Evolutionary conservation across 2,888 invertebrate genomes (phyloP).

Genomic region (Trichopria drosophilae): DNA sequence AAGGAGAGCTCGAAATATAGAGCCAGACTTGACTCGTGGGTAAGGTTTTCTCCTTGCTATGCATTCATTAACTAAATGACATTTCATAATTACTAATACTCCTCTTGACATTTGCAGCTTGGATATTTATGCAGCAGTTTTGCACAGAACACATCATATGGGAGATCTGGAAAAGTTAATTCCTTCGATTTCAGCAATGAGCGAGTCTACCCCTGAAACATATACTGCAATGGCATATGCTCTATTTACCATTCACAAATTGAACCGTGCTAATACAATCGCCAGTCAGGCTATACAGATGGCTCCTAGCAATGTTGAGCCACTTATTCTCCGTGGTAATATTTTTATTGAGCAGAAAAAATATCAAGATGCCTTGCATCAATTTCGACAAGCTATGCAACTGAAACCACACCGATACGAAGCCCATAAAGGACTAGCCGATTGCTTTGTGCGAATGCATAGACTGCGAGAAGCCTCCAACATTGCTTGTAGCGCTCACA

Average conservation of each 20-base stretch:
- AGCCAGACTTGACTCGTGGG: conserved; percentile 54
- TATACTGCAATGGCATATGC: conserved; percentile 79
- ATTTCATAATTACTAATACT: too few relatives aligned
- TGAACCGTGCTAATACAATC: conserved; percentile 72
- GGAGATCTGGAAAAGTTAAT: conserved; percentile 69
- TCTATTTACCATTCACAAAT: conserved; percentile 67
- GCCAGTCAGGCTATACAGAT: conserved; percentile 72
- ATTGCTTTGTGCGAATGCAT: conserved; percentile 71
- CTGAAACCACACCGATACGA: conserved; percentile 70
- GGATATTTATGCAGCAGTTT: conserved; percentile 67
- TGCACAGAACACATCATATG: conserved; percentile 64
- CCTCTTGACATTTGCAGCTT: too few relatives aligned
- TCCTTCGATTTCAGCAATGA: conserved; percentile 58
- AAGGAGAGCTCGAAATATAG: conserved; percentile 57
- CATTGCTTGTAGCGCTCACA: conserved; percentile 72
- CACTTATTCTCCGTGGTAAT: conserved; percentile 72
- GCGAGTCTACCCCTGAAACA: conserved; percentile 67
- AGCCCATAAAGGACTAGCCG: conserved; percentile 76
- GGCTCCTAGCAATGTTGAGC: conserved; percentile 71
- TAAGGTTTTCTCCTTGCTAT: conserved; percentile 42
- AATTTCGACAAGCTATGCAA: conserved; percentile 70
- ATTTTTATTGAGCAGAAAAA: conserved; percentile 69
- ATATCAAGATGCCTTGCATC: conserved; percentile 67
- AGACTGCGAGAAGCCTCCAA: conserved; percentile 73
- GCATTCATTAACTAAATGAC: conserved; percentile 29